Base-by-base conservation (phyloP, 2,888 invertebrate genomes). In the Coremacera marginata region DNA sequence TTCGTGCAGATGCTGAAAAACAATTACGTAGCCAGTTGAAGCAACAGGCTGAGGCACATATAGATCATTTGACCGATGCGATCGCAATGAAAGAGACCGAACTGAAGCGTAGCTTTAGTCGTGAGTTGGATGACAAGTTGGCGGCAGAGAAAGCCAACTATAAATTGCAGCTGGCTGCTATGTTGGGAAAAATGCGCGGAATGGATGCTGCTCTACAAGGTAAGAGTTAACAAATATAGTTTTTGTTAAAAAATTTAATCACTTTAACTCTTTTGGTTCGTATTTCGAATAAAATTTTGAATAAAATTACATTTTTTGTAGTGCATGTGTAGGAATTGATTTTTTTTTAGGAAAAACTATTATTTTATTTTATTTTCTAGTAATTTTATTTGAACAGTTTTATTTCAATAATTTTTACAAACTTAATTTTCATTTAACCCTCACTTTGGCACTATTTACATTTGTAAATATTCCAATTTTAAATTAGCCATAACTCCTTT, bases 41-140 rank as follows among this genome's bases (percentile, higher is more conserved):
- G 86, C 92, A 95, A 72, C 97, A 98, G 85, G 93, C 94, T 1
- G 95, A 96, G 84, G 94, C 96, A 0, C 97, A 98, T 88, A 91
- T 93, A 70, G 97, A 97, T 86, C 94, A 96, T 81, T 87, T 96
- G 78, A 91, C 92, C 62, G 95, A 95, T 83, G 94, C 93, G 0
- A 90, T 98, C 16, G 89, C 90, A 5, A 90, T 89, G 9, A 90
- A 90, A 51, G 91, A 91, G 80, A 83, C 84, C 63, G 92, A 92
- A 86, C 84, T 92, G 68, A 91, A 91, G 75, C 89, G 91, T 31
- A 84, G 86, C 70, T 90, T 92, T 80, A 89, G 90, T 60, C 90
- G 92, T 7, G 91, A 92, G 78, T 88, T 94, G 44, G 93, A 94
- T 82, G 94, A 95, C 82, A 92, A 93, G 82, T 85, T 95, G 49